A percentile compares a stretch with the other conserved stretches of the same genome.
Conservation (phyloP, 2,797 vertebrate genomes). For the Sarcoramphus papa region DNA sequence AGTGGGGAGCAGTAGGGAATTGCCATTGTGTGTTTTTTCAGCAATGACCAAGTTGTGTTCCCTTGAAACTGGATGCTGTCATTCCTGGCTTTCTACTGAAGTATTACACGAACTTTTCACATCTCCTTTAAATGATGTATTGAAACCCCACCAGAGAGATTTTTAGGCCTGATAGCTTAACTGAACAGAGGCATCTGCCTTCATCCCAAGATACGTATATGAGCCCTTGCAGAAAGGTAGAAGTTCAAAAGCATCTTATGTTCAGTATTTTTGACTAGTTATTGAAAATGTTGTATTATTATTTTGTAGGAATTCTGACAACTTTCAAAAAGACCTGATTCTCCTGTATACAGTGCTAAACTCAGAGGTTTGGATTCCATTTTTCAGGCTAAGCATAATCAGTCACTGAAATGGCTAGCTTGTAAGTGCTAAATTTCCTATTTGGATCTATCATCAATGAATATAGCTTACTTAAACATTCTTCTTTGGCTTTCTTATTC, state of each 20-base stretch:
- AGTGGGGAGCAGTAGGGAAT: neutral
- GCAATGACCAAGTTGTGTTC: neutral
- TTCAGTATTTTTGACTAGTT: neutral
- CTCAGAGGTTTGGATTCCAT: neutral
- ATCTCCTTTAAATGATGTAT: neutral
- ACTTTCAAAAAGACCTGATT: neutral
- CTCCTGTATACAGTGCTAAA: neutral
- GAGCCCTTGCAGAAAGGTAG: neutral
- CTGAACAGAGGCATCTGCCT: neutral
- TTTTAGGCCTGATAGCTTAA: neutral
- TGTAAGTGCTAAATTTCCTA: neutral
- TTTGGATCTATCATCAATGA: neutral
- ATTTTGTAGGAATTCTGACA: neutral
- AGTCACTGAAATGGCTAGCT: neutral
- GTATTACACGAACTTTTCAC: neutral
- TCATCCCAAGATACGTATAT: neutral
- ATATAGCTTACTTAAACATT: neutral
- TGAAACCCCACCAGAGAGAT: neutral
- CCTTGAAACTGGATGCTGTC: neutral
- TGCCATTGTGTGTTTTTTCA: neutral
- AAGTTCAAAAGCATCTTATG: neutral
- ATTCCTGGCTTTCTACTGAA: neutral
- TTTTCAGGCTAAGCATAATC: neutral
- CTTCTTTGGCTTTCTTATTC: neutral
- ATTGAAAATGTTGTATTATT: neutral